A percentile compares a stretch with the other conserved stretches of the same genome.
Evolutionary conservation across 2,888 invertebrate species (phyloP).

Genomic region (Willowsia nigromaculata): DNA sequence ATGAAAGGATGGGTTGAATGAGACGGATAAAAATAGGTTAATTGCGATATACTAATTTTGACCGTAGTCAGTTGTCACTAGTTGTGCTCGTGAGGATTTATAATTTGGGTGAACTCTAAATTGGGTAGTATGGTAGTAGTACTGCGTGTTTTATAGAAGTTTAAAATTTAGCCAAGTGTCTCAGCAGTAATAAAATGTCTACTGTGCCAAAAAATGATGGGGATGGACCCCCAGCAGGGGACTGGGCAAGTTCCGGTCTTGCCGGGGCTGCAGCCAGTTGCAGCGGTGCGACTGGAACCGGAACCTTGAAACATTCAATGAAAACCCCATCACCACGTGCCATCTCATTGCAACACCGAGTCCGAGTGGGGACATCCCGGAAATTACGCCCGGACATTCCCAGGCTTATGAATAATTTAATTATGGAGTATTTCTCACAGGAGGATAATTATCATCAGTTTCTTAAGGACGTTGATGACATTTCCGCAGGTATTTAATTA

Average conservation of each 20-base stretch:
- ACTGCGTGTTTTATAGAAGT: no score
- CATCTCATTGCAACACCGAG: background rate
- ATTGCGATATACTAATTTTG: no score
- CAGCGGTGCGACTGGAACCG: no score
- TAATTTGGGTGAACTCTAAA: no score
- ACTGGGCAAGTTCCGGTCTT: background rate
- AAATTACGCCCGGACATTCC: conserved; percentile 49
- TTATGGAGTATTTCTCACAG: conserved; percentile 48
- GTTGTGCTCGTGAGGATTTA: no score
- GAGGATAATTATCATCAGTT: conserved; percentile 41
- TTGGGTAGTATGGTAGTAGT: no score
- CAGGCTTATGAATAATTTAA: conserved; percentile 22
- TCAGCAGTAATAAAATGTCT: background rate
- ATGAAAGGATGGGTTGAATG: no score
- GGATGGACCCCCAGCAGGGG: background rate
- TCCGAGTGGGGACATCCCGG: conserved; percentile 1
- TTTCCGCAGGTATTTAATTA: conserved; percentile 39
- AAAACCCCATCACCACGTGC: background rate
- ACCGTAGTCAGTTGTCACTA: no score
- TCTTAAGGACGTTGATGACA: conserved; percentile 41
- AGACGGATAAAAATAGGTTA: no score
- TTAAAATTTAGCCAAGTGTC: no score
- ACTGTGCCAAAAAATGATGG: background rate
- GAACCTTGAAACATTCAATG: no score
- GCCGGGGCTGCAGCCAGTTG: no score